Evolutionary conservation across 2,113 vertebrate species (phyloP).

Genomic region (Sigmodon hispidus): DNA sequence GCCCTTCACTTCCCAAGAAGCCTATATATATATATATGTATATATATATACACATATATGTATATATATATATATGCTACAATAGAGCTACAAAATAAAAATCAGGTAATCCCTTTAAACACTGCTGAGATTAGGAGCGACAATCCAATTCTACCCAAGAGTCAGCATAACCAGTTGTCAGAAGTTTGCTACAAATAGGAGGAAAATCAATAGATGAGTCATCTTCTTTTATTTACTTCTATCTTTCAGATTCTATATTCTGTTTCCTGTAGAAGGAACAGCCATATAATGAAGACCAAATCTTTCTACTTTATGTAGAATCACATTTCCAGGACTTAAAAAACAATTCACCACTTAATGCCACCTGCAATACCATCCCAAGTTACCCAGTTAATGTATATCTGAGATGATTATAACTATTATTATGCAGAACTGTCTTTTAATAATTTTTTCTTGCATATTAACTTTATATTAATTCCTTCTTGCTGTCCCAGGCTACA

Average conservation of each 20-base stretch:
- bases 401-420: conserved; percentile 57
- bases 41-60: too few species aligned
- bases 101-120: conserved; percentile 17
- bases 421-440: conserved; percentile 31
- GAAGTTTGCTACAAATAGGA: conserved; percentile 19
- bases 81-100: conserved; percentile 45
- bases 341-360: conserved; percentile 29
- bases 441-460: conserved; percentile 46
- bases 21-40: too few species aligned
- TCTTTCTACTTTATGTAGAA: background rate
- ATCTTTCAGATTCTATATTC: background rate
- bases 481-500: conserved; percentile 56
- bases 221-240: conserved; percentile 24
- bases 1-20: conserved; percentile 7
- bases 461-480: conserved; percentile 66
- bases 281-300: background rate
- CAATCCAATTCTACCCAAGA: conserved; percentile 25
- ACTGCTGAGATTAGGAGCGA: background rate
- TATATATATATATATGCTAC: too few species aligned
- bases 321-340: background rate
- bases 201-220: background rate
- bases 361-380: background rate
- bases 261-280: conserved; percentile 31
- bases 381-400: conserved; percentile 44
- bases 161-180: background rate